A percentile compares a stretch with the other conserved stretches of the same genome.
These are phyloP conservation scores for Erebia palarica DNA, from an alignment of 2,888 invertebrate species.

Conservation along the genomic window DNA sequence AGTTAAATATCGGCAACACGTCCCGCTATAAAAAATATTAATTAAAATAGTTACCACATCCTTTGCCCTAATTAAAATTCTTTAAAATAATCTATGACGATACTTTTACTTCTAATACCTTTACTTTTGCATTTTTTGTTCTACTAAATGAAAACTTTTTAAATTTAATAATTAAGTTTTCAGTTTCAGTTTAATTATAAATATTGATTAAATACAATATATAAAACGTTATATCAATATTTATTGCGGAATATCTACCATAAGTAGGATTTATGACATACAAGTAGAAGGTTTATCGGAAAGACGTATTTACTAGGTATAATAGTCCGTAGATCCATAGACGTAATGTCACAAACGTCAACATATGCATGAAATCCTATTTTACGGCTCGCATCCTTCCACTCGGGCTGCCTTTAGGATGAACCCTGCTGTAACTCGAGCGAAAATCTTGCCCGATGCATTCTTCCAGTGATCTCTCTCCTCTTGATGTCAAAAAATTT, in stretches of 20 bases:
- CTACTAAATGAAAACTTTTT: too few relatives aligned
- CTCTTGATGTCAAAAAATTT: neutral
- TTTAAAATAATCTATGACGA: too few relatives aligned
- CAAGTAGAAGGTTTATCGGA: neutral
- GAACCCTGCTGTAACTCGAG: constrained; percentile 51
- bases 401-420: constrained; percentile 77
- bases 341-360: constrained; percentile 79
- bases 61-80: too few relatives aligned
- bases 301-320: neutral
- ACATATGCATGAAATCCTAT: constrained; percentile 81
- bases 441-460: constrained; percentile 45
- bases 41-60: too few relatives aligned
- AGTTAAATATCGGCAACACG: too few relatives aligned
- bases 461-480: constrained; percentile 18
- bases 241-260: neutral
- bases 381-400: constrained; percentile 79
- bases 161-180: too few relatives aligned
- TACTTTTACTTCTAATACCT: too few relatives aligned
- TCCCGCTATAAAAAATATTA: too few relatives aligned
- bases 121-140: too few relatives aligned
- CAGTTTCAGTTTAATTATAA: too few relatives aligned
- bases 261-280: neutral
- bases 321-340: constrained; percentile 49
- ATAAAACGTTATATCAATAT: too few relatives aligned
- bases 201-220: too few relatives aligned